A percentile compares a stretch with the other conserved stretches of the same genome.
These are phyloP conservation scores for Syngnathus typhle DNA, from an alignment of 2,113 vertebrate genomes.

Conservation along the genomic window DNA sequence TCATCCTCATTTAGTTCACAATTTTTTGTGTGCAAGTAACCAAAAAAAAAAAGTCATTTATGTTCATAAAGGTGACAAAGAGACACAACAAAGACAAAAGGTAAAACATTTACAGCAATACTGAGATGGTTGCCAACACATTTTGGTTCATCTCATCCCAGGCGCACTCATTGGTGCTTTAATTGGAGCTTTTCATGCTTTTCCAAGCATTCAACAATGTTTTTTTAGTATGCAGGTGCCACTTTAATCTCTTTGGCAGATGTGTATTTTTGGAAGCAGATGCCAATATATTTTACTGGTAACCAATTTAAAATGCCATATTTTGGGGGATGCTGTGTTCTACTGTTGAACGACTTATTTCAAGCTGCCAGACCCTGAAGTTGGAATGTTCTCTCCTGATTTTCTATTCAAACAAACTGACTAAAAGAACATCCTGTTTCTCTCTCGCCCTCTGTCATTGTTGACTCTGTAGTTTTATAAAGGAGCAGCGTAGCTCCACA, in stretches of 20 bases:
- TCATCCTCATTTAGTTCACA: neutral
- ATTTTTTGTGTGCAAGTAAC: neutral
- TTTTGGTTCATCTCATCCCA: neutral
- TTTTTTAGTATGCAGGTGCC: neutral
- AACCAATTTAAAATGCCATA: neutral
- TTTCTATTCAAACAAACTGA: slow-evolving; percentile 12
- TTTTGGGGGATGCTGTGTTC: neutral
- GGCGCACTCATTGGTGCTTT: neutral
- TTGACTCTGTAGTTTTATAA: slow-evolving; percentile 50
- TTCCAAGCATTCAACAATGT: neutral
- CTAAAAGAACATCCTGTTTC: slow-evolving; percentile 21
- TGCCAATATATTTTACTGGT: neutral
- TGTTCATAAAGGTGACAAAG: too few species aligned
- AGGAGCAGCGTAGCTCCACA: slow-evolving; percentile 20
- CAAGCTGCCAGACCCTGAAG: neutral
- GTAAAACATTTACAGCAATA: too few species aligned
- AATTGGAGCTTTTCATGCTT: neutral
- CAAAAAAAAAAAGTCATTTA: neutral
- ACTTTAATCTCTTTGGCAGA: neutral
- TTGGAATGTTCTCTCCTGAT: neutral
- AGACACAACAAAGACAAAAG: too few species aligned
- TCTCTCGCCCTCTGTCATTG: slow-evolving; percentile 19
- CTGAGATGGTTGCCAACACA: neutral
- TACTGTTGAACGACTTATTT: neutral
- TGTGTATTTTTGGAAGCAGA: neutral